These are phyloP conservation scores for Lasiurus cinereus DNA, from an alignment of 2,113 vertebrate species.

Conservation along the genomic window DNA sequence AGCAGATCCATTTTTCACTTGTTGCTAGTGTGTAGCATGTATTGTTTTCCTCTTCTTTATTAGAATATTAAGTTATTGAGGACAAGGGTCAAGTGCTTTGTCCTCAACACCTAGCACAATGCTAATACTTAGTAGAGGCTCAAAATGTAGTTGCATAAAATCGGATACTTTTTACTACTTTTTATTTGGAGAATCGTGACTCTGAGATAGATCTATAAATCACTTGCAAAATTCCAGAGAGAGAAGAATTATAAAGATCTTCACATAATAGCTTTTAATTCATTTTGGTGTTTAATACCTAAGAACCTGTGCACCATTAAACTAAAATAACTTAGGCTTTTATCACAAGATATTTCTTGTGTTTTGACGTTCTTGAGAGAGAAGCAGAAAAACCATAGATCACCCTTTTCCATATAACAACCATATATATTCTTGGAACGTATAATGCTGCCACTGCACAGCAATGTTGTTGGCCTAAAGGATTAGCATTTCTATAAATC, in stretches of 20 bases:
- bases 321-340: not conserved
- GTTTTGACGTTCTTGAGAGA: not conserved
- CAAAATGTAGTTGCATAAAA: not conserved
- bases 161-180: not conserved
- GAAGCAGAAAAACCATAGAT: not conserved
- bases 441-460: not conserved
- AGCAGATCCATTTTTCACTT: not conserved
- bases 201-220: not conserved
- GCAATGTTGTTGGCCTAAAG: not conserved
- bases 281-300: not conserved
- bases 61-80: slow-evolving; percentile 5
- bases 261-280: not conserved
- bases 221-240: slow-evolving; percentile 21
- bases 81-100: not conserved
- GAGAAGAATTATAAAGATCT: not conserved
- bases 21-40: not conserved
- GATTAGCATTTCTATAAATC: slow-evolving; percentile 58
- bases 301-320: not conserved
- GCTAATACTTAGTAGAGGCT: not conserved
- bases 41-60: not conserved
- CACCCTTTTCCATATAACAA: not conserved
- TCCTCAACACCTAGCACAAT: not conserved
- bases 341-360: not conserved
- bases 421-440: not conserved
- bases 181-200: not conserved